Conservation (phyloP, 2,888 invertebrate genomes). For the Caenorhabditis sp. region DNA sequence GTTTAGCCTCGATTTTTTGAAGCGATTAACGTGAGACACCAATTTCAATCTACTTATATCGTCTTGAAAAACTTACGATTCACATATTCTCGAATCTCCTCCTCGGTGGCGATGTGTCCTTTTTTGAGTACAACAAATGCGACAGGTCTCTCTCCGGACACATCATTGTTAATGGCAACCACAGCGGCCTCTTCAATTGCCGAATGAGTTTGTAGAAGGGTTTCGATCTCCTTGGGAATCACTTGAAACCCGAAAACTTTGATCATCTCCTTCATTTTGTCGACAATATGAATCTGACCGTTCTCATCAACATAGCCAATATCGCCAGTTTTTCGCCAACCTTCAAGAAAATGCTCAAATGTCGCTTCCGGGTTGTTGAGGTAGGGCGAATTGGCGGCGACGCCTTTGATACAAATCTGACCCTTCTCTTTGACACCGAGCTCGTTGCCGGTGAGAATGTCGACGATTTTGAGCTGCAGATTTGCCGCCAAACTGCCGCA, state of each 20-base stretch:
- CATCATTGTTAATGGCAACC: slow-evolving; percentile 38
- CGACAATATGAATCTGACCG: slow-evolving; percentile 34
- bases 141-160: slow-evolving; percentile 37
- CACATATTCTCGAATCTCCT: slow-evolving; percentile 35
- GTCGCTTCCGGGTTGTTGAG: slow-evolving; percentile 36
- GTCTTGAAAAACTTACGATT: slow-evolving; percentile 20
- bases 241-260: slow-evolving; percentile 44
- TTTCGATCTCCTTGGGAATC: slow-evolving; percentile 41
- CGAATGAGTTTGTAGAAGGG: slow-evolving; percentile 28
- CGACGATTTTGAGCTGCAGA: slow-evolving; percentile 30
- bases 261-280: slow-evolving; percentile 41
- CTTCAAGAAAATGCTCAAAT: slow-evolving; percentile 34
- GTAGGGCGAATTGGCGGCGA: slow-evolving; percentile 30
- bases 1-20: too few relatives aligned
- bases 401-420: slow-evolving; percentile 34
- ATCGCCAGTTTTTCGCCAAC: slow-evolving; percentile 39
- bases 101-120: slow-evolving; percentile 18
- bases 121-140: slow-evolving; percentile 37
- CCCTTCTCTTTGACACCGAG: slow-evolving; percentile 32
- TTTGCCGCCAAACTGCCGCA: slow-evolving; percentile 35
- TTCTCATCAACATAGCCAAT: slow-evolving; percentile 38
- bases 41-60: neutral
- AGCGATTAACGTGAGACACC: too few relatives aligned
- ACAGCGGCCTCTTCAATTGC: slow-evolving; percentile 37
- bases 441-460: slow-evolving; percentile 30